These are phyloP conservation scores for Nestor notabilis DNA, from an alignment of 2,113 vertebrate species.

Conservation along the genomic window DNA sequence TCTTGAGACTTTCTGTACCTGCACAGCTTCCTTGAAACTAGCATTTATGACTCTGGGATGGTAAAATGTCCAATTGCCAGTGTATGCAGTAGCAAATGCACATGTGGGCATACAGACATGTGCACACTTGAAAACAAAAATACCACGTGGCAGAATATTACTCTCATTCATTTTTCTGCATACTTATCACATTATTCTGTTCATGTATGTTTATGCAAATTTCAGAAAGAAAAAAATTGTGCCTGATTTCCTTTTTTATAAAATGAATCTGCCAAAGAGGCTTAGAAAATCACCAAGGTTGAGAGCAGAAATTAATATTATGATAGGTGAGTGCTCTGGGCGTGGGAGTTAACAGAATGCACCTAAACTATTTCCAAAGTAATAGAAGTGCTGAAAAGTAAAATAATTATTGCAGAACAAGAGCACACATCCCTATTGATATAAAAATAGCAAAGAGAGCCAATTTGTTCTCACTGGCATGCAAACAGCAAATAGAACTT, in stretches of 20 bases:
- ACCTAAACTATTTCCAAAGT: background rate
- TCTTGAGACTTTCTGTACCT: background rate
- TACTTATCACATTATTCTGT: background rate
- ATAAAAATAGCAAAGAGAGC: background rate
- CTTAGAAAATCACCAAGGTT: background rate
- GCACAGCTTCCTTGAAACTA: background rate
- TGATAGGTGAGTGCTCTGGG: background rate
- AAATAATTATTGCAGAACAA: background rate
- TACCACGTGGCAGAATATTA: background rate
- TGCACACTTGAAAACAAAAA: background rate
- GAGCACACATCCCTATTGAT: background rate
- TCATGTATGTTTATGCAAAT: background rate
- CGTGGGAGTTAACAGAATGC: background rate
- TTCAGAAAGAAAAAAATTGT: background rate
- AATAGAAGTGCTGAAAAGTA: background rate
- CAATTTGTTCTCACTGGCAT: background rate
- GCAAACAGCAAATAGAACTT: background rate
- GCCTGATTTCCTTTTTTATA: background rate
- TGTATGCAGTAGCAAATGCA: background rate
- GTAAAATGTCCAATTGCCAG: background rate
- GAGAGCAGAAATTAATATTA: background rate
- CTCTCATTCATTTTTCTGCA: background rate
- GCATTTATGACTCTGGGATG: background rate
- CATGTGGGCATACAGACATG: fast-evolving
- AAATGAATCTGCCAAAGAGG: background rate